A percentile compares a stretch with the other conserved stretches of the same genome.
These are phyloP conservation scores for Perithous albicinctus DNA, from an alignment of 2,888 invertebrate species.

Conservation along the genomic window DNA sequence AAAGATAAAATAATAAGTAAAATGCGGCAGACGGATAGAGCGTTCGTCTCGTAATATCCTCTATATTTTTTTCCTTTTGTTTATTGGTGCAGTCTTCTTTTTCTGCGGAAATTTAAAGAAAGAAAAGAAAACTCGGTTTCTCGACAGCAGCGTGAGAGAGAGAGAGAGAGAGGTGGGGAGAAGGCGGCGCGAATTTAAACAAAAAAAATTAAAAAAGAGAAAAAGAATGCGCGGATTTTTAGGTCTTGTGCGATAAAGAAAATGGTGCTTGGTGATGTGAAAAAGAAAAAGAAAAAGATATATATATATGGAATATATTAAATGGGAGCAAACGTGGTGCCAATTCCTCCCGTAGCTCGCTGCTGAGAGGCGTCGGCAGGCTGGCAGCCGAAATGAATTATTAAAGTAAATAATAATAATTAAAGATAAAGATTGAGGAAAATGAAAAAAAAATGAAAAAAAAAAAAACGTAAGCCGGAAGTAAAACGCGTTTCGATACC, in stretches of 20 bases:
- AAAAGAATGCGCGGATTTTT: too few species aligned
- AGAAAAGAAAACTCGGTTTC: constrained; percentile 43
- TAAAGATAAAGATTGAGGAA: constrained; percentile 69
- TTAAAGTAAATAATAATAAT: constrained; percentile 65
- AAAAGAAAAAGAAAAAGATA: constrained; percentile 56
- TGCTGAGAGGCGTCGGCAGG: constrained; percentile 72
- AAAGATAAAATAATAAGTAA: constrained; percentile 23
- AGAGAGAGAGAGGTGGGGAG: constrained; percentile 53
- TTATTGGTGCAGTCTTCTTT: too few species aligned
- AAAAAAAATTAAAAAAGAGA: too few species aligned
- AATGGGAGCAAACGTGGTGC: constrained; percentile 84
- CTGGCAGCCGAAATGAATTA: constrained; percentile 67
- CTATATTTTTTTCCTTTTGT: neutral
- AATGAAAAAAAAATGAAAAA: constrained; percentile 70
- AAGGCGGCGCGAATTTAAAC: constrained; percentile 43
- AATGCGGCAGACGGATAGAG: constrained; percentile 55
- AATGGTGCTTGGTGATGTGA: constrained; percentile 60
- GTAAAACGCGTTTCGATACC: constrained; percentile 55
- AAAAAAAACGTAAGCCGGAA: constrained; percentile 19
- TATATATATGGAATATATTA: neutral
- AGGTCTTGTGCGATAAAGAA: constrained; percentile 30
- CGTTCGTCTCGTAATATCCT: constrained; percentile 41
- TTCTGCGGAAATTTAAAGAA: too few species aligned
- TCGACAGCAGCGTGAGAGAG: constrained; percentile 32
- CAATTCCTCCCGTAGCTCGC: constrained; percentile 83